Evolutionary conservation across 2,888 invertebrate genomes (phyloP).

Genomic region (Noctua pronuba): DNA sequence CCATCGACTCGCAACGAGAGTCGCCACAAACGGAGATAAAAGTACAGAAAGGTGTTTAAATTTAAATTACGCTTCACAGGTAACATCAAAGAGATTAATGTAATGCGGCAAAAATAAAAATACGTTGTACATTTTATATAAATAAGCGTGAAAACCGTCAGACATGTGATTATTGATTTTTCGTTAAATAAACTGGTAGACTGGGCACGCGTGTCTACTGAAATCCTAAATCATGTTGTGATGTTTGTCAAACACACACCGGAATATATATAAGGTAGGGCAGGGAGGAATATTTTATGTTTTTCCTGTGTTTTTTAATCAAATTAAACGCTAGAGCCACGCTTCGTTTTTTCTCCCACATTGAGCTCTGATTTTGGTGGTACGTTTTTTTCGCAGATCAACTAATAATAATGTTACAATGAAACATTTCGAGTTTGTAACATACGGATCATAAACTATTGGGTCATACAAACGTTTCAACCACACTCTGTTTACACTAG

Average conservation of each 20-base stretch:
- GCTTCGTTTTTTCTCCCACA: slow-evolving; percentile 9
- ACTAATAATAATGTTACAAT: neutral
- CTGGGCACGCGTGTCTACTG: slow-evolving; percentile 50
- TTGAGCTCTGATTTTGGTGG: slow-evolving; percentile 1
- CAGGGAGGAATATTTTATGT: slow-evolving; percentile 28
- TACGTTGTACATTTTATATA: slow-evolving; percentile 55
- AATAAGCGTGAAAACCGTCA: slow-evolving; percentile 57
- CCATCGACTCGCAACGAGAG: slow-evolving; percentile 62
- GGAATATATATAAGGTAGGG: slow-evolving; percentile 40
- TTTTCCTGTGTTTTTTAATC: slow-evolving; percentile 47
- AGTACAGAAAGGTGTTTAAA: slow-evolving; percentile 73
- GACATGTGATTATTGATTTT: slow-evolving; percentile 61
- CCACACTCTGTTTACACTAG: slow-evolving; percentile 42
- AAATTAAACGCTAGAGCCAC: slow-evolving; percentile 42
- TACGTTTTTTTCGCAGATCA: slow-evolving; percentile 11
- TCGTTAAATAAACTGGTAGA: slow-evolving; percentile 56
- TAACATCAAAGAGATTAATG: slow-evolving; percentile 75
- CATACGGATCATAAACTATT: slow-evolving; percentile 26
- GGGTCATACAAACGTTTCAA: slow-evolving; percentile 14
- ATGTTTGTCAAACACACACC: slow-evolving; percentile 54
- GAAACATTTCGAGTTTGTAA: slow-evolving; percentile 6
- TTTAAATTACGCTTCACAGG: slow-evolving; percentile 75
- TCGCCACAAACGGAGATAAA: slow-evolving; percentile 65
- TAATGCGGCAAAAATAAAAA: slow-evolving; percentile 62
- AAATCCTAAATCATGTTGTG: slow-evolving; percentile 56